Evolutionary conservation across 2,113 vertebrate species (phyloP).

Genomic region (Peromyscus maniculatus): DNA sequence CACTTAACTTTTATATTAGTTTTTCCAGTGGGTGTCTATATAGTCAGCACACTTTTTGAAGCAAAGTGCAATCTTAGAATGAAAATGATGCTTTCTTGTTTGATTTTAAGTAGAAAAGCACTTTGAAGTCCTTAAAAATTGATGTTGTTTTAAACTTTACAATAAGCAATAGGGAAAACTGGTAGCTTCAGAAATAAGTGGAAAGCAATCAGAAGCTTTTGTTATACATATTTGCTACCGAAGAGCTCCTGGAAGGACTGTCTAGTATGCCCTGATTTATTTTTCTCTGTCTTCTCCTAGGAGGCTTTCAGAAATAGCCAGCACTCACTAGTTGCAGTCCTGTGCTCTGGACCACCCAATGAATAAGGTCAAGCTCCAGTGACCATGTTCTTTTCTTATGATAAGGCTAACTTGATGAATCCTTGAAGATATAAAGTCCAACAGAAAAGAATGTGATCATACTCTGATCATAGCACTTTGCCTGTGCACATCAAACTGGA

Average conservation of each 20-base stretch:
- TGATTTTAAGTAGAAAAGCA: constrained; percentile 87
- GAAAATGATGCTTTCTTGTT: constrained; percentile 88
- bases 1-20: constrained; percentile 85
- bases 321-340: not conserved
- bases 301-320: constrained; percentile 54
- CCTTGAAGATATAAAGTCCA: constrained; percentile 21
- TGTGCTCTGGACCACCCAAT: not conserved
- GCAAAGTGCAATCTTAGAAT: constrained; percentile 79
- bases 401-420: not conserved
- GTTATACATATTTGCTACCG: constrained; percentile 64
- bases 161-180: constrained; percentile 74
- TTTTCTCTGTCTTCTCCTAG: constrained; percentile 61
- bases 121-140: constrained; percentile 88
- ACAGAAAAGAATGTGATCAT: not conserved
- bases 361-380: not conserved
- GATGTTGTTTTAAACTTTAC: constrained; percentile 86
- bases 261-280: constrained; percentile 72
- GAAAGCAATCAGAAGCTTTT: constrained; percentile 76
- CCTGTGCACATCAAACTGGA: not conserved
- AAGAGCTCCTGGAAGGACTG: constrained; percentile 61
- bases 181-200: constrained; percentile 78
- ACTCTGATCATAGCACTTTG: not conserved
- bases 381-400: not conserved
- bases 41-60: constrained; percentile 86
- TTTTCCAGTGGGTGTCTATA: constrained; percentile 81